Evolutionary conservation across 2,888 invertebrate genomes (phyloP), one percentile per base, ranked within the genome.

Genomic region (Caenorhabditis becei): DNA sequence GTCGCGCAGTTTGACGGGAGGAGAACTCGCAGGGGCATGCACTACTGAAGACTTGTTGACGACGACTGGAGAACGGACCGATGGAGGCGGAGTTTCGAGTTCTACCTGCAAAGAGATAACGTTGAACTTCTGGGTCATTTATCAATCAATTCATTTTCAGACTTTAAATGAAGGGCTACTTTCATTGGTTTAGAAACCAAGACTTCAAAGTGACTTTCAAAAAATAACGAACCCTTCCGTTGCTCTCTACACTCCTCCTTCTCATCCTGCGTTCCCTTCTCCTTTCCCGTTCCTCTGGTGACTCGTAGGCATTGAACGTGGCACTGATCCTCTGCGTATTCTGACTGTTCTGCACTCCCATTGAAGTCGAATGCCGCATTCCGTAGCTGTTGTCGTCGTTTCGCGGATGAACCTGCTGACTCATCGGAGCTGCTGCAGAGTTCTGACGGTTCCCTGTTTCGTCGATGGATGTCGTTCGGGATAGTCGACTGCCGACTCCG

Each of bases 401-500:
- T 20, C 69, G 54, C 23, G 47, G 53, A 23, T 62, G 26, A 14
- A 32, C 32, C 20, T 61, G 62, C 37, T 77, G 67, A 37, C 35
- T 49, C 49, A 58, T 56, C 20, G 62, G 69, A 7, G 32, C 20
- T 1, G 70, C 65, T 2, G 67, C 66, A 2, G 65, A 66, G 47
- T 72, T 80, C 51, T 69, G 77, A 1, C 72, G 69, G 54, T 74
- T 74, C n/a, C 65, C 75, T 2, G 78, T 65, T 28, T 88, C 86
- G 47, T 88, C 88, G 28, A 87, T 81, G 23, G 86, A 86, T 10
- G 87, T 80, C 1, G 85, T 87, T 26, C 87, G 83, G 18, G 87
- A 82, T 51, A 87, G 65, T 24, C 83, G 84, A 51, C 77, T 80
- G 23, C 85, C 84, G 59, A 83, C 83, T 35, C 86, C 86, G 37